phyloP scores from a whole-genome alignment of 2,888 invertebrate genomes.

The Sarcophaga subvicina region DNA sequence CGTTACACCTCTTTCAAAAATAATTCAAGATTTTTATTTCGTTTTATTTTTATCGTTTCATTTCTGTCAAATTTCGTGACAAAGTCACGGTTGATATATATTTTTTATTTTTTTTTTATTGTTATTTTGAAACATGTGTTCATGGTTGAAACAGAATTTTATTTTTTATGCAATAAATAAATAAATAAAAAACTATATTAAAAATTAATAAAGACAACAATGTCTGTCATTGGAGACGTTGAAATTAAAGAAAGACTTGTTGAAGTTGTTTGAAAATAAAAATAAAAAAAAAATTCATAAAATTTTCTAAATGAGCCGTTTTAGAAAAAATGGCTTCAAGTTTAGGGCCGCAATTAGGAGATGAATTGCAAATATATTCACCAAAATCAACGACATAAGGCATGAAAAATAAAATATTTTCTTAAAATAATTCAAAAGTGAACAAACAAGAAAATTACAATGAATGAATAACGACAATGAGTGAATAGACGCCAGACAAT shows the following conservation, averaged over 20 bases:
- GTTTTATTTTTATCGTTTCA: no score
- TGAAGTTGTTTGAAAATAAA: background rate
- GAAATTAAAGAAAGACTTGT: conserved; percentile 13
- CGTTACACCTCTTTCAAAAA: background rate
- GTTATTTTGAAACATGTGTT: conserved; percentile 16
- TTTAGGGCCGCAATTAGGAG: background rate
- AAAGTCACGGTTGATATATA: conserved; percentile 38
- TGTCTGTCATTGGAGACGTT: background rate
- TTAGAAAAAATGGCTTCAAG: background rate
- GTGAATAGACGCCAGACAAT: no score
- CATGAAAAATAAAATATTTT: background rate
- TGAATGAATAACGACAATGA: no score
- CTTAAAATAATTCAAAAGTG: background rate
- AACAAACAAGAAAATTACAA: no score
- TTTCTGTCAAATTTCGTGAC: conserved; percentile 33
- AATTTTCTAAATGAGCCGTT: conserved; percentile 18
- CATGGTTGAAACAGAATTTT: background rate
- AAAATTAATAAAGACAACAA: background rate
- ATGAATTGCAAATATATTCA: conserved; percentile 6
- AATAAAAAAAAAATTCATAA: background rate
- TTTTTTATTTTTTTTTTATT: conserved; percentile 13
- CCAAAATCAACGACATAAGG: conserved; percentile 12
- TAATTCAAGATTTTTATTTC: background rate
- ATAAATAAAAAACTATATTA: background rate
- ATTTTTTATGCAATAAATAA: background rate